These are phyloP conservation scores for Sceliomorpha sp. DNA, from an alignment of 2,888 invertebrate species.

Conservation along the genomic window DNA sequence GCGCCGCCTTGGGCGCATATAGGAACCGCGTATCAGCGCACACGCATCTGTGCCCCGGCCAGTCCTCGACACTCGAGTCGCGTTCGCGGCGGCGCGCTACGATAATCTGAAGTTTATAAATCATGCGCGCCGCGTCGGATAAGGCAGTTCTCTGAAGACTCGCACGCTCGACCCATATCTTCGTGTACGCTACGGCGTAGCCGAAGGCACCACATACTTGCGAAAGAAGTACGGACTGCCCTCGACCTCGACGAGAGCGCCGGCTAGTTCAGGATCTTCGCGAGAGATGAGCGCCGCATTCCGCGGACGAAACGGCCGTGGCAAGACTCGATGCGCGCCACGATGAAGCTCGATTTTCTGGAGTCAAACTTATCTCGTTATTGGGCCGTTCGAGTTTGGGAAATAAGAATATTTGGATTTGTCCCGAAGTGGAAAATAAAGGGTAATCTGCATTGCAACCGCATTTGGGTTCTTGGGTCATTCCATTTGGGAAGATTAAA, in stretches of 20 bases:
- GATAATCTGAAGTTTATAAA: constrained; percentile 65
- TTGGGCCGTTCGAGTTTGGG: no score
- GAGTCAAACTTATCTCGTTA: neutral
- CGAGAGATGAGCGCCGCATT: constrained; percentile 6
- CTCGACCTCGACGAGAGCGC: constrained; percentile 42
- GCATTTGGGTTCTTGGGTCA: no score
- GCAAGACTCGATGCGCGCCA: no score
- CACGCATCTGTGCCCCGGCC: constrained; percentile 31
- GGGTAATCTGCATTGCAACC: no score
- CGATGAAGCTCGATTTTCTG: no score
- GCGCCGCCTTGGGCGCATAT: constrained; percentile 20
- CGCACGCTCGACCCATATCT: constrained; percentile 44
- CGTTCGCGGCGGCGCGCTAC: constrained; percentile 55
- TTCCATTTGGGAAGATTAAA: no score
- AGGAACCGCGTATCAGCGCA: constrained; percentile 39
- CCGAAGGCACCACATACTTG: constrained; percentile 44
- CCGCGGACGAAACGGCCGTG: no score
- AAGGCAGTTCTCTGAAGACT: constrained; percentile 51
- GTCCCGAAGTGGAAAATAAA: no score
- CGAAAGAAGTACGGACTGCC: constrained; percentile 38
- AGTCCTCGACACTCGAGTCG: constrained; percentile 32
- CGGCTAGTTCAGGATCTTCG: constrained; percentile 11
- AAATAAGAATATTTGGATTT: no score
- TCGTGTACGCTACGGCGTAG: constrained; percentile 30
- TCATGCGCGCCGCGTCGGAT: constrained; percentile 58